phyloP scores from a whole-genome alignment of 1,140 invertebrate genomes.

The Stegodyphus mimosarum region DNA sequence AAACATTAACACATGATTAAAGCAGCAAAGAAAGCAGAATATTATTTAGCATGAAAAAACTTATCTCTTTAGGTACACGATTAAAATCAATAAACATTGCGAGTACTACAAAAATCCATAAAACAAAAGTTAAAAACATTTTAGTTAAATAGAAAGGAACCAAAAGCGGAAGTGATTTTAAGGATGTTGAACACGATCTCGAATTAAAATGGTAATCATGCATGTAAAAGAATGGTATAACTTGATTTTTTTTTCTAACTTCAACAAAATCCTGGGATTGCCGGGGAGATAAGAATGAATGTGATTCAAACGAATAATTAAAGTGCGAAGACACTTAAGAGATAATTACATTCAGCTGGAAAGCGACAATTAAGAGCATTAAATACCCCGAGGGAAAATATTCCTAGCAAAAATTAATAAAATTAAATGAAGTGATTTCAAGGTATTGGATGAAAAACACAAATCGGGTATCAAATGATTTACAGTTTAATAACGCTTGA shows the following conservation, averaged over 20 bases:
- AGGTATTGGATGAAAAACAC: no score
- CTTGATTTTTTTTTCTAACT: conserved; percentile 18
- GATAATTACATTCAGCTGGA: conserved; percentile 27
- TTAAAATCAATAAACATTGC: no score
- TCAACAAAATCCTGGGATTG: not conserved
- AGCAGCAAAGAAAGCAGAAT: no score
- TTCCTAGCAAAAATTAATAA: conserved; percentile 24
- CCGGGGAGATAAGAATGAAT: conserved; percentile 32
- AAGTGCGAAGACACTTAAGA: conserved; percentile 16
- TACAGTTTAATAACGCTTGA: no score
- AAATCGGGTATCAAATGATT: no score
- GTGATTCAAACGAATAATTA: conserved; percentile 24
- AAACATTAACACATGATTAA: no score
- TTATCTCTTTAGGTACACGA: no score
- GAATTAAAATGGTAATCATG: conserved; percentile 32
- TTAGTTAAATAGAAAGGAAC: no score
- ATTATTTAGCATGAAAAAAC: no score
- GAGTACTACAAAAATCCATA: no score
- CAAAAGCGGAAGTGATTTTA: not conserved
- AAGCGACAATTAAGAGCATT: conserved; percentile 40
- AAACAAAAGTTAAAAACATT: no score
- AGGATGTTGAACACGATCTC: conserved; percentile 22
- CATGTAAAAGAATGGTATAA: conserved; percentile 18
- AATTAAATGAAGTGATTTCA: conserved; percentile 17
- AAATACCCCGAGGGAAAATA: conserved; percentile 18